Percentiles rank a stretch among this genome's conserved stretches.
Evolutionary conservation across 2,113 vertebrate genomes (phyloP).

Genomic region (Hypocryptadius cinnamomeus): DNA sequence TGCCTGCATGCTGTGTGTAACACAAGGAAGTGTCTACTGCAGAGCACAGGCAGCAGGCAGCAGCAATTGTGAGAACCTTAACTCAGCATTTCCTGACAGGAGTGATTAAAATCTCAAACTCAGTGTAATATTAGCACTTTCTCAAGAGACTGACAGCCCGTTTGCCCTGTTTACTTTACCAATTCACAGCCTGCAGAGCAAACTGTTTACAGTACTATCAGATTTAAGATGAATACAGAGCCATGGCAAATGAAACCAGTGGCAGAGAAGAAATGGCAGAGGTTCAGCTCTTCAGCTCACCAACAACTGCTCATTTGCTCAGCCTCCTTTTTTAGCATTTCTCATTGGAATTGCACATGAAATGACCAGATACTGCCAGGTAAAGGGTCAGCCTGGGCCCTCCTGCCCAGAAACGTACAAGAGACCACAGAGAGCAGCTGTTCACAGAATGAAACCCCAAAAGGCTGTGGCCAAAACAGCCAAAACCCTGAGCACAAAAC

Average conservation of each 20-base stretch:
- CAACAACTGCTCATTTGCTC: not conserved
- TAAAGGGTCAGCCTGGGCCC: not conserved
- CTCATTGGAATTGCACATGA: not conserved
- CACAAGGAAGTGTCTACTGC: conserved; percentile 25
- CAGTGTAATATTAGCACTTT: conserved; percentile 56
- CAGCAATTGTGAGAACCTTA: conserved; percentile 54
- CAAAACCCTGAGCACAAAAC: not conserved
- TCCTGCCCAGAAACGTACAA: not conserved
- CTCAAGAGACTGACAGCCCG: conserved; percentile 44
- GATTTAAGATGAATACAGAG: not conserved
- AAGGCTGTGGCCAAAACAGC: not conserved
- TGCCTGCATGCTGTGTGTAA: not conserved
- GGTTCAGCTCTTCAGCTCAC: not conserved
- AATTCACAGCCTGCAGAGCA: not conserved
- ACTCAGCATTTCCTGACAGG: conserved; percentile 61
- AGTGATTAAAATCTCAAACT: conserved; percentile 62
- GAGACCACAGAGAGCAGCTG: not conserved
- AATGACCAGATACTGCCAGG: not conserved
- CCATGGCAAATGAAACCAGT: not conserved
- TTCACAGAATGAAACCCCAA: not conserved
- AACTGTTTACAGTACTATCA: not conserved
- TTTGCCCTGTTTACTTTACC: conserved; percentile 36
- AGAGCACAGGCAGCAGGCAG: conserved; percentile 23
- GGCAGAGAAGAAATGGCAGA: not conserved
- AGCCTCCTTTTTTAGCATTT: not conserved